phyloP scores from a whole-genome alignment of 1,140 invertebrate genomes.

The Drosophila ercepeae region DNA sequence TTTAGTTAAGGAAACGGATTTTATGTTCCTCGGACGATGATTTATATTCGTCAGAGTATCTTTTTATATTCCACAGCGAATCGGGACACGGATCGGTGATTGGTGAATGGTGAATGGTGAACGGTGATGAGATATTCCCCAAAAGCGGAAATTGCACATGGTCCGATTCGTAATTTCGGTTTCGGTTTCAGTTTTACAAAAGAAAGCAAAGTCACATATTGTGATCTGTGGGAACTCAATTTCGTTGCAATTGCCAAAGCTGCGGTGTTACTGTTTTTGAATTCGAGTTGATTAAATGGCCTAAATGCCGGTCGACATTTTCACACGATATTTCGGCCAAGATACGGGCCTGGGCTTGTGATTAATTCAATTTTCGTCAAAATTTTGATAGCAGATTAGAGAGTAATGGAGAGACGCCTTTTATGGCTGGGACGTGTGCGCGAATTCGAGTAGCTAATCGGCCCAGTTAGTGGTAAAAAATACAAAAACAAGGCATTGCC shows the following conservation, averaged over 20 bases:
- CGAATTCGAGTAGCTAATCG: slow-evolving; percentile 80
- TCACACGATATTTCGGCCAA: slow-evolving; percentile 71
- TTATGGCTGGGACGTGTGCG: slow-evolving; percentile 73
- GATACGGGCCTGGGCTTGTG: slow-evolving; percentile 46
- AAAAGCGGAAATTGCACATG: slow-evolving; percentile 62
- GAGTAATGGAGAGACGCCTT: slow-evolving; percentile 47
- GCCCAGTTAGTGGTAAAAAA: slow-evolving; percentile 45
- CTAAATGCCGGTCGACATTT: slow-evolving; percentile 29
- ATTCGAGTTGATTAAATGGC: slow-evolving; percentile 14
- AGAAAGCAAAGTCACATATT: slow-evolving; percentile 52
- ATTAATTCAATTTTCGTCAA: slow-evolving; percentile 72
- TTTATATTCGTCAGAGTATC: slow-evolving; percentile 37
- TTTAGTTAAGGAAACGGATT: slow-evolving; percentile 9
- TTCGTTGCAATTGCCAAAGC: slow-evolving; percentile 18
- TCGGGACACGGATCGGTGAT: slow-evolving; percentile 24
- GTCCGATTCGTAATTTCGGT: slow-evolving; percentile 46
- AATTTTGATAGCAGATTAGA: slow-evolving; percentile 74
- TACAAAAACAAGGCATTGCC: slow-evolving; percentile 42
- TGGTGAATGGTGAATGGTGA: slow-evolving; percentile 26
- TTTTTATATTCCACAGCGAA: slow-evolving; percentile 64
- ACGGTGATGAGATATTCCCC: slow-evolving; percentile 26
- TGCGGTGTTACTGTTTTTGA: slow-evolving; percentile 1
- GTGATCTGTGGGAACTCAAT: slow-evolving; percentile 47
- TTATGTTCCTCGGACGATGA: slow-evolving; percentile 41
- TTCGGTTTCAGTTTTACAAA: slow-evolving; percentile 59